These are phyloP conservation scores for Drosophila pectinifera DNA, from an alignment of 1,140 invertebrate species.

Conservation along the genomic window DNA sequence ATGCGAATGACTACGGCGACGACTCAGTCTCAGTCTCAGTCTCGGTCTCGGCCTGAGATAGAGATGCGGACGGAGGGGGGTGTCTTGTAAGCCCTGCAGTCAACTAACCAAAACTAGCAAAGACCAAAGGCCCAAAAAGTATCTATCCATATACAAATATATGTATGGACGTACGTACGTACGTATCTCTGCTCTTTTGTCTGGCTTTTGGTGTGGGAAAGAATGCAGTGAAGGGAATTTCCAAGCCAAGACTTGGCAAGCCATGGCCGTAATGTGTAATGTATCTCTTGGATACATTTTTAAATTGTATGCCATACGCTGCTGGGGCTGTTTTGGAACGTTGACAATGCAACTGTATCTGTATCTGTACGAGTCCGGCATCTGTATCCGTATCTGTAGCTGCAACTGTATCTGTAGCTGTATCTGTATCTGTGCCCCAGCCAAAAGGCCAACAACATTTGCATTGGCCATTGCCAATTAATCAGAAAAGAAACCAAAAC, in stretches of 20 bases:
- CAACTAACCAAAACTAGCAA: slow-evolving; percentile 54
- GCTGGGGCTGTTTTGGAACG: slow-evolving; percentile 63
- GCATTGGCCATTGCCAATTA: slow-evolving; percentile 74
- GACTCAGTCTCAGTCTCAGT: slow-evolving; percentile 36
- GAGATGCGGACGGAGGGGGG: background rate
- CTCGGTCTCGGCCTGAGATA: slow-evolving; percentile 10
- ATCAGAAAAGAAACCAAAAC: slow-evolving; percentile 49
- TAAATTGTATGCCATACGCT: slow-evolving; percentile 72
- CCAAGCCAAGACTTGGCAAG: slow-evolving; percentile 77
- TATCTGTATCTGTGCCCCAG: slow-evolving; percentile 33
- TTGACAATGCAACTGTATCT: slow-evolving; percentile 62
- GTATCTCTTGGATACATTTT: slow-evolving; percentile 80
- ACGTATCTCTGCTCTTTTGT: slow-evolving; percentile 36
- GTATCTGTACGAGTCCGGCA: slow-evolving; percentile 14
- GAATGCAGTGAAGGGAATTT: slow-evolving; percentile 82
- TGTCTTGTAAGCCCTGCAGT: slow-evolving; percentile 63
- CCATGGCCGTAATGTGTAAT: slow-evolving; percentile 75
- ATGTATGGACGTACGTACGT: background rate
- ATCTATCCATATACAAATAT: slow-evolving; percentile 44
- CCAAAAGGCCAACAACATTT: slow-evolving; percentile 74
- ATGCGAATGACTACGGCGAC: slow-evolving; percentile 72
- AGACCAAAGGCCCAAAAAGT: slow-evolving; percentile 65
- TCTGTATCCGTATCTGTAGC: slow-evolving; percentile 17
- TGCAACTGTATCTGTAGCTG: background rate
- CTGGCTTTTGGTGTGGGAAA: slow-evolving; percentile 70